Evolutionary conservation across 2,888 invertebrate genomes (phyloP).

Genomic region (Linnaemya tessellans): DNA sequence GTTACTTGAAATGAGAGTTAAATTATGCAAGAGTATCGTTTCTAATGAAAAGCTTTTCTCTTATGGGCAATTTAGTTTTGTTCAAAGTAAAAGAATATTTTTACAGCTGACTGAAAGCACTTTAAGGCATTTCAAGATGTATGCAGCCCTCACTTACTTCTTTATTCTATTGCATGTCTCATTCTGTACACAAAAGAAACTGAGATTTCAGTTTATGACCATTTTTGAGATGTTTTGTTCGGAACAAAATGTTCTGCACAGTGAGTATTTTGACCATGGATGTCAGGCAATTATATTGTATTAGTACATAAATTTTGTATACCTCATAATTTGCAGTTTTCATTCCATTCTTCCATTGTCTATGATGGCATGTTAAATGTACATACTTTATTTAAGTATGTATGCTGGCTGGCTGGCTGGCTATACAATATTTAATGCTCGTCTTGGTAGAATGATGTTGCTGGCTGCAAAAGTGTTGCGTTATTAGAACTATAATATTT

Average conservation of each 20-base stretch:
- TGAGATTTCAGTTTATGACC: slow-evolving; percentile 66
- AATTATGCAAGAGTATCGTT: background rate
- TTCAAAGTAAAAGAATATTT: slow-evolving; percentile 33
- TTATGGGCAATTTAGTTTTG: slow-evolving; percentile 28
- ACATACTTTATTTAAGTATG: slow-evolving; percentile 18
- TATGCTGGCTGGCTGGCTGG: background rate
- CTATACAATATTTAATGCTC: background rate
- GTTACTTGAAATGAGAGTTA: slow-evolving; percentile 5
- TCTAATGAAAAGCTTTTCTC: slow-evolving; percentile 49
- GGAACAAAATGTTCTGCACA: slow-evolving; percentile 8
- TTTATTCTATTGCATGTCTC: slow-evolving; percentile 53
- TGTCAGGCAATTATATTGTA: slow-evolving; percentile 71
- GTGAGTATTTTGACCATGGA: slow-evolving; percentile 56
- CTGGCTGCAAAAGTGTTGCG: slow-evolving; percentile 38
- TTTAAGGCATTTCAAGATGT: slow-evolving; percentile 60
- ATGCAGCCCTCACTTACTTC: slow-evolving; percentile 7
- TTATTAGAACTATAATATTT: slow-evolving; percentile 49
- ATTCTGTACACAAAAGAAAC: slow-evolving; percentile 28
- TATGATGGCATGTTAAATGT: slow-evolving; percentile 57
- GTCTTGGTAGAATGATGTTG: background rate
- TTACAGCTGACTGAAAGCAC: slow-evolving; percentile 48
- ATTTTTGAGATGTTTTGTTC: slow-evolving; percentile 59
- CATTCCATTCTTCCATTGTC: slow-evolving; percentile 46
- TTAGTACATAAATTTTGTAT: slow-evolving; percentile 70
- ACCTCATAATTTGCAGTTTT: slow-evolving; percentile 58